Base-by-base conservation (phyloP, 2,888 invertebrate genomes). In the Brenthis ino region DNA sequence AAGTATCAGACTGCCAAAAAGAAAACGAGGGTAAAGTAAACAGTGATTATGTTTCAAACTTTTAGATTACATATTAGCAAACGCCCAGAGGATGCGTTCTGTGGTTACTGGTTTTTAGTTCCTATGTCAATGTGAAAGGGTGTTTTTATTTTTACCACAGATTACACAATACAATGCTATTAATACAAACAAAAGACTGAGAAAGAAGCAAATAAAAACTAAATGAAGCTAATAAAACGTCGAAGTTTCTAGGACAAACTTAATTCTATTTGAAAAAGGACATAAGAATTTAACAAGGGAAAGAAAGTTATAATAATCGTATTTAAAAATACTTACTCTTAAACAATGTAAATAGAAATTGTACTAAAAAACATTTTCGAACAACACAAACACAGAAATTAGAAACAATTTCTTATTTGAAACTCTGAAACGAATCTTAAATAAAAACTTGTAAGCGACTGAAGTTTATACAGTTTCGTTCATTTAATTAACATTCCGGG, bases 401-500 rank as follows among this genome's bases (percentile, higher is more conserved):
- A 60, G 51, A 64, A 68, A 68, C 65, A 63, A 68, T 72, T 72
- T 64, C 50, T 69, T 51, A 65, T 70, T 70, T 24, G 24, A 60
- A 68, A 71, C 58, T 72, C 50, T 55, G 68, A 76, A 81, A 79
- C 79, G 79, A 80, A 82, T 82, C 79, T 81, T 82, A 82, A 80
- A 82, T 73, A 80, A 74, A 77, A 81, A 82, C 78, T 76, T 57
- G 11, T 50, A 77, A 85, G 83, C 70, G 66, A 77, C 70, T 64
- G 77, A 88, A 86, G 80, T 87, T 86, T 76, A 75, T 76, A 77
- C 81, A 83, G 82, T 83, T 85, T 79, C 74, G 77, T 74, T 69
- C 85, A 88, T 89, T 89, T 88, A 87, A 90, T 90, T 88, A 89
- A 88, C 84, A 85, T 86, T 85, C 84, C 77, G 72, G 78, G 80